Percentiles rank a stretch among this genome's conserved stretches.
These are phyloP conservation scores for Antigone vipio DNA, from an alignment of 2,113 vertebrate species.

Conservation along the genomic window DNA sequence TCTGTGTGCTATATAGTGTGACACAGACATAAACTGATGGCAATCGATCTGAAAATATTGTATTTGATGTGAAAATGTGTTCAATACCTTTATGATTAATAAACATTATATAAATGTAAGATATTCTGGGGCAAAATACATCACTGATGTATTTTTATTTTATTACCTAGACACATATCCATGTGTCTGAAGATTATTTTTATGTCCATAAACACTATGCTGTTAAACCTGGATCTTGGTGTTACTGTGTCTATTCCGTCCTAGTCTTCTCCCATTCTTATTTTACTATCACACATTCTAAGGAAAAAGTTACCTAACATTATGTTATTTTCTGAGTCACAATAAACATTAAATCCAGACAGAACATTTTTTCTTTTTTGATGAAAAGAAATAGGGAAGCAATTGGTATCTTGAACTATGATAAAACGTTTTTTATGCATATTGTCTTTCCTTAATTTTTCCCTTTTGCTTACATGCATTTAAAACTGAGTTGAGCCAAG, in stretches of 20 bases:
- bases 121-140: neutral
- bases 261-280: neutral
- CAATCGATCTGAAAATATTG: neutral
- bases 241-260: neutral
- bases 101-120: neutral
- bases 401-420: neutral
- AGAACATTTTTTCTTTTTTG: neutral
- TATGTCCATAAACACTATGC: neutral
- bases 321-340: slow-evolving; percentile 10
- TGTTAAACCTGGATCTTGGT: neutral
- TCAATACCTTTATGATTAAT: neutral
- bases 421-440: neutral
- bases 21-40: neutral
- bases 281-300: neutral
- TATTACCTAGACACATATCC: neutral
- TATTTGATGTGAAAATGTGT: neutral
- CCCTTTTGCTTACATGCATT: neutral
- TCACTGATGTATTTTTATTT: neutral
- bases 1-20: neutral
- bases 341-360: neutral
- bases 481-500: neutral
- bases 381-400: neutral
- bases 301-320: slow-evolving; percentile 7
- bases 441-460: neutral
- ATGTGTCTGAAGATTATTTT: neutral